Evolutionary conservation across 2,888 invertebrate species (phyloP), one percentile per base, ranked within the genome.

Genomic region (Nipponacmea schrenckii): DNA sequence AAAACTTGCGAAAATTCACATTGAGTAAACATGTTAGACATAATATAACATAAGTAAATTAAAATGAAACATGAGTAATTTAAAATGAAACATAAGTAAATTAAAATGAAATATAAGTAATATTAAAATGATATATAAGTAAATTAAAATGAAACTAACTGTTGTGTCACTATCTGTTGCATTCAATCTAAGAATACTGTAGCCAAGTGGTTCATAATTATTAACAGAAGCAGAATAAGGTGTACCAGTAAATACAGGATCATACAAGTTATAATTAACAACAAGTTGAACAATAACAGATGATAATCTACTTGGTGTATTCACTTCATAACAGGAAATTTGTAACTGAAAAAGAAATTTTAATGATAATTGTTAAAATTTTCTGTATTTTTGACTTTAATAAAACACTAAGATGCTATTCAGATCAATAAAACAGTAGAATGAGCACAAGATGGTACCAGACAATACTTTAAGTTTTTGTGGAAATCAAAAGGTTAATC

Each of bases 131-230:
- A 10, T 8, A 10, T 24, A 56, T 56, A 12, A 56, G 20, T 56
- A 56, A 56, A 24, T 2, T 56, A 24, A 56, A 56, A 56, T 31
- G 24, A 24, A 24, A 73, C 79, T 71, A 69, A 83, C 83, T n/a
- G 84, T 84, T 4, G 79, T 73, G 71, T 86, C 86, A 39, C 62
- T 65, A 74, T 86, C 86, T 1, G 74, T 75, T 10, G 86, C 86
- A 17, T 62, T 77, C 17, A 86, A 83, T 3, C 75, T 67, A 12
- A 83, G 74, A 20, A 86, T 79, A 48, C 77, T 77, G 48, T 77
- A 77, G 10, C 86, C 86, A 15, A 86, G 73, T 12, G 83, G 77
- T 24, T 74, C 67, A 68, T 77, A 85, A 72, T 86, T 85, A 26
- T 80, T 79, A 17, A 86, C 76, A 0, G 78, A 77, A 3, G 76